Conservation (phyloP, 2,888 invertebrate species). For the Actias luna region DNA sequence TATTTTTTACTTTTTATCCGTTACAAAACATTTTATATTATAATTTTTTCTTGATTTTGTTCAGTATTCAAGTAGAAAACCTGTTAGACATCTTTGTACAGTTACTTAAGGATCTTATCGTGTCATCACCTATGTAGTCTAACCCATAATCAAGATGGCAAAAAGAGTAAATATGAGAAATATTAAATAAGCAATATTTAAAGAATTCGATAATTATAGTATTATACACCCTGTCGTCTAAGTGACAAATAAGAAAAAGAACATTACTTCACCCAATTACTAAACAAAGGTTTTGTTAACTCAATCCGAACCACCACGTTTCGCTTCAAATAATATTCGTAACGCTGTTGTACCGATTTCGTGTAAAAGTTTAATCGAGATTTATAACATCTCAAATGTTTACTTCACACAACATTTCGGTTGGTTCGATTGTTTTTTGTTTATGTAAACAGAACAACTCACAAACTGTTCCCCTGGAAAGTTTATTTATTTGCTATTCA, state of each 20-base stretch:
- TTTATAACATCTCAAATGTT: constrained; percentile 8
- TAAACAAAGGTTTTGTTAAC: background rate
- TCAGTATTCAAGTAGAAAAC: too few relatives aligned
- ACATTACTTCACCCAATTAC: background rate
- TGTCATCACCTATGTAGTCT: too few relatives aligned
- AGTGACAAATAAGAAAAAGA: background rate
- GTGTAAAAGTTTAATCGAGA: constrained; percentile 17
- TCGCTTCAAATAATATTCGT: constrained; percentile 3
- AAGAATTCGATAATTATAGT: too few relatives aligned
- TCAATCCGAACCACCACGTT: background rate
- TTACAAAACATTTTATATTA: too few relatives aligned
- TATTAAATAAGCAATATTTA: too few relatives aligned
- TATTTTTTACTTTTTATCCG: too few relatives aligned
- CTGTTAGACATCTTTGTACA: too few relatives aligned
- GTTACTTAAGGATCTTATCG: too few relatives aligned
- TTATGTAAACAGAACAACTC: constrained; percentile 15
- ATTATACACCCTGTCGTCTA: background rate
- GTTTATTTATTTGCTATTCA: constrained; percentile 17
- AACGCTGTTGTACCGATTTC: background rate
- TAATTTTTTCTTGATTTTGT: too few relatives aligned
- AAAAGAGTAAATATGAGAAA: too few relatives aligned
- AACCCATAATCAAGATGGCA: too few relatives aligned
- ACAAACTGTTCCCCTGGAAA: background rate
- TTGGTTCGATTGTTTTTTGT: constrained; percentile 16
- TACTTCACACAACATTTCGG: constrained; percentile 13